Base-by-base conservation (phyloP, 2,888 invertebrate genomes). In the Drosophila fungiperda region DNA sequence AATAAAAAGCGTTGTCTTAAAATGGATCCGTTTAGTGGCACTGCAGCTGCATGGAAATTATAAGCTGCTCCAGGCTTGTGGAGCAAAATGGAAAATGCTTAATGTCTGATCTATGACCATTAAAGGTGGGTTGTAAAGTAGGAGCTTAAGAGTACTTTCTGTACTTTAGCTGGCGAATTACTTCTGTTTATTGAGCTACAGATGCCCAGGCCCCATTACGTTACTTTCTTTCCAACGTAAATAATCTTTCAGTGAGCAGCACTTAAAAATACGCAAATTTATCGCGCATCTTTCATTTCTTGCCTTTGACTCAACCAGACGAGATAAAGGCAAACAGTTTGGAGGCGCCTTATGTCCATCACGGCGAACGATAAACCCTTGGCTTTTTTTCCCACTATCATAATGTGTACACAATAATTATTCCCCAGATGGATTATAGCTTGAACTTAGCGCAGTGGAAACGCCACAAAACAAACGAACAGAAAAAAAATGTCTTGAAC, bases 361-460 rank as follows among this genome's bases (percentile, higher is more conserved):
- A 67, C 63, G 68, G 62, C 77, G 73, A 42, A 49, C 87, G 68
- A 89, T 84, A 82, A 86, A 89, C 80, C 78, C 82, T 78, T 76
- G 76, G 76, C 75, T 78, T 73, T 73, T 85, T 70, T 67, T 76
- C 68, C 78, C 68, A 72, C 85, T 89, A 75, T 90, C 88, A 88
- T 90, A 87, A 90, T 87, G 81, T 87, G 87, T 87, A 87, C 90
- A 88, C 89, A 87, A 90, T 87, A 86, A 87, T 87, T 87, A 88
- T 90, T 86, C 86, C 87, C 89, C 76, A 73, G 87, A 83, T 88
- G 87, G 90, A 90, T 87, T 88, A 88, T 86, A 83, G 70, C 74
- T 72, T 86, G 79, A 76, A 86, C 81, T 83, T 83, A 75, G 73
- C 73, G 65, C 80, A 71, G 76, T 58, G 79, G 71, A 65, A 78